phyloP scores from a whole-genome alignment of 2,113 vertebrate species.

The Morone saxatilis region DNA sequence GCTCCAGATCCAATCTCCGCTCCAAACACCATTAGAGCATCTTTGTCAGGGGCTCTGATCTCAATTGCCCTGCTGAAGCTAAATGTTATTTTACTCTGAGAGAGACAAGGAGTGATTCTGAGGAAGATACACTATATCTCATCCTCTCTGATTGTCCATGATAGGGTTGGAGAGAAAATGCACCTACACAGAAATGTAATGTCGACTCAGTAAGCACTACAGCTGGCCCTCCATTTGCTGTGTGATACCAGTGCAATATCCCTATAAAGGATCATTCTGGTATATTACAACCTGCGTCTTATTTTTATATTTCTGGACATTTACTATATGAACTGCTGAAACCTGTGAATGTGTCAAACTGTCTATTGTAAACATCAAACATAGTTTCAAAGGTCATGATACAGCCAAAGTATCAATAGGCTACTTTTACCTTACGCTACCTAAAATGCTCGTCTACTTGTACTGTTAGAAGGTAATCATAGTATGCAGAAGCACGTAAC shows the following conservation, averaged over 20 bases:
- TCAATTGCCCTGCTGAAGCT: constrained; percentile 51
- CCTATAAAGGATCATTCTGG: background rate
- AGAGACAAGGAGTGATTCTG: constrained; percentile 25
- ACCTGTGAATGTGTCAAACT: background rate
- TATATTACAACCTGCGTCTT: background rate
- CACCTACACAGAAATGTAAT: constrained; percentile 9
- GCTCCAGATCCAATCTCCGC: constrained; percentile 70
- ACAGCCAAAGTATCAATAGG: background rate
- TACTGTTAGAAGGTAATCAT: too few relatives aligned
- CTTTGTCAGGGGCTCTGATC: constrained; percentile 68
- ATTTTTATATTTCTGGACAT: background rate
- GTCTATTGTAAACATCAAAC: background rate
- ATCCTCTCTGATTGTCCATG: constrained; percentile 14
- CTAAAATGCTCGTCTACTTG: too few relatives aligned
- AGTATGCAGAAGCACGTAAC: background rate
- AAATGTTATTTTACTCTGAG: constrained; percentile 50
- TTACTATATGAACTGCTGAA: background rate
- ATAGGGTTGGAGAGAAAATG: background rate
- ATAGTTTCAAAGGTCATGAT: background rate
- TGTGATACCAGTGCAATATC: background rate
- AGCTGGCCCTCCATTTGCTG: constrained; percentile 20
- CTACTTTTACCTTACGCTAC: background rate
- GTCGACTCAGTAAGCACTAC: background rate
- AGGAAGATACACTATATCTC: constrained; percentile 31
- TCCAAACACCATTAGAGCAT: constrained; percentile 65